These are phyloP conservation scores for Lytechinus variegatus DNA, from an alignment of 35 echinoderm and acorn worm species.

Conservation along the genomic window DNA sequence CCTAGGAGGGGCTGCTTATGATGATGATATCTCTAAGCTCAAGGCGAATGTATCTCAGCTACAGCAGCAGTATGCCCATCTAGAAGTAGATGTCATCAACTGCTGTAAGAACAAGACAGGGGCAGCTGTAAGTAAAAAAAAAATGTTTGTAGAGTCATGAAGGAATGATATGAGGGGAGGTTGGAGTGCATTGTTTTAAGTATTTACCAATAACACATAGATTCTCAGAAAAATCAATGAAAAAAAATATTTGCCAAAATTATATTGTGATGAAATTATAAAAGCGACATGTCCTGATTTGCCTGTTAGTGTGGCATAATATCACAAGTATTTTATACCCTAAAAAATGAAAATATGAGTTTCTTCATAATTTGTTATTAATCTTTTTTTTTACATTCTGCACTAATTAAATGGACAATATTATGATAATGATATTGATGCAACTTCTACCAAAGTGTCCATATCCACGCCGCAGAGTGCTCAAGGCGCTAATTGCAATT, in stretches of 20 bases:
- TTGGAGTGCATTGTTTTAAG: too few relatives aligned
- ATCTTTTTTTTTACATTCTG: not conserved
- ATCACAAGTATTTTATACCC: too few relatives aligned
- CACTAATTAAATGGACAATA: not conserved
- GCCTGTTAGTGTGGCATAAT: not conserved
- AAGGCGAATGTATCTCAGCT: slow-evolving; percentile 68
- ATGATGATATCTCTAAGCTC: slow-evolving; percentile 60
- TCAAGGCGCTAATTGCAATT: too few relatives aligned
- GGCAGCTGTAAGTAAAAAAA: slow-evolving; percentile 49
- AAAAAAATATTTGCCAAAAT: not conserved
- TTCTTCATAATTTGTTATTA: too few relatives aligned
- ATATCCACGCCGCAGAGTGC: too few relatives aligned
- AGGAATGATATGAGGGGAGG: too few relatives aligned
- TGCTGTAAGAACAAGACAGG: slow-evolving; percentile 80
- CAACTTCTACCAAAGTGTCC: too few relatives aligned
- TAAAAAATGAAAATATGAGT: too few relatives aligned
- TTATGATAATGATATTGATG: not conserved
- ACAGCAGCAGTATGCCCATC: slow-evolving; percentile 56
- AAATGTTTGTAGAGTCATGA: not conserved
- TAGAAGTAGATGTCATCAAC: slow-evolving; percentile 63
- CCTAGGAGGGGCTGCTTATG: not conserved
- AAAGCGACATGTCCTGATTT: not conserved
- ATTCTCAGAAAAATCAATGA: too few relatives aligned
- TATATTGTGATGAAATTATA: not conserved
- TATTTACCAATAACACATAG: too few relatives aligned